Evolutionary conservation across 1,140 invertebrate species (phyloP), one percentile per base, ranked within the genome.

Genomic region (Megalopta genalis): DNA sequence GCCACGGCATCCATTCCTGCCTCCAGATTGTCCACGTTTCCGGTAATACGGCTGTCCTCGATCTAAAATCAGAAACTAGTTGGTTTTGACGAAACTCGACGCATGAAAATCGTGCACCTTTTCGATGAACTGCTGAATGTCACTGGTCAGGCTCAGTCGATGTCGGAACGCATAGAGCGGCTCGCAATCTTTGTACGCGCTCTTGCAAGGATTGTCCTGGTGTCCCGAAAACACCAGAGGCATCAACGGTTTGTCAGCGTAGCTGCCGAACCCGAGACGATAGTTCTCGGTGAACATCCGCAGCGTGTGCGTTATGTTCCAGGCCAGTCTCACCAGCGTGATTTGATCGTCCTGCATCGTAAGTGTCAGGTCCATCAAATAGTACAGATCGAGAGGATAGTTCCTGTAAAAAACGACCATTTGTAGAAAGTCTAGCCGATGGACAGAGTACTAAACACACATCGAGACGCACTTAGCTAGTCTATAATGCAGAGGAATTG

Each of bases 321-420:
- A 92, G n/a, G 97, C 96, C n/a, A 98, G 89, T 42, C 94, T 92
- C 3, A 95, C 95, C 37, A 98, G 88, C 12, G 97, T 97, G 6
- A 96, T 94, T 87, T 98, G 97, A 87, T 98, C 97, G 85, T 97
- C 96, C 84, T 94, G 94, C 98, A 99, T 99, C 6, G 97, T 97
- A 93, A 96, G 96, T 9, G 97, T 98, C 16, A 98, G 92, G 90
- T 99, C 98, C 96, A 98, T 98, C 52, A 99, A 91, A 87, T 97
- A 98, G 90, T 99, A 99, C 12, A 99, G 93, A 91, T 99, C 98
- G n/a, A 99, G 94, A 1, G 98, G 98, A 92, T 98, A 98, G 90
- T 98, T 96, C 88, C 93, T 95, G 71, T 59, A 78, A 57, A 21
- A n/a, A n/a, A n/a, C 6, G 18, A n/a, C n/a, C 1, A 9, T n/a